Evolutionary conservation across 2,888 invertebrate genomes (phyloP).

Genomic region (Erebia epiphron): DNA sequence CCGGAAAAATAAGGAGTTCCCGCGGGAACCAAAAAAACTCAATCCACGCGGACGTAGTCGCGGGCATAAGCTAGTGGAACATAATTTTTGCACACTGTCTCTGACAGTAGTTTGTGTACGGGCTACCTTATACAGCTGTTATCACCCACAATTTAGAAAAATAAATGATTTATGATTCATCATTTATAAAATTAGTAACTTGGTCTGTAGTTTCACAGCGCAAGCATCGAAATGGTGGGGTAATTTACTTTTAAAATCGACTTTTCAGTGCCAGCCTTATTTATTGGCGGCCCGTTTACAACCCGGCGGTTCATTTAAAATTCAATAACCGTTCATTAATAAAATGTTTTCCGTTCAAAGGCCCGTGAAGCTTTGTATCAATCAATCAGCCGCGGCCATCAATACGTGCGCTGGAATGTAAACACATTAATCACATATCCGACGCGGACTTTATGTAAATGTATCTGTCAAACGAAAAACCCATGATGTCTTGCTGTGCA

Average conservation of each 20-base stretch:
- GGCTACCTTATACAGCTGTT: no score
- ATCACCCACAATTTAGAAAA: no score
- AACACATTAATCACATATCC: conserved; percentile 8
- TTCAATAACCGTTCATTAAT: conserved; percentile 13
- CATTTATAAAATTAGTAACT: no score
- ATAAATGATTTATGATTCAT: no score
- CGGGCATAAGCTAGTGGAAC: no score
- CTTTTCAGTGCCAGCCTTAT: background rate
- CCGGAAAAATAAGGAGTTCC: no score
- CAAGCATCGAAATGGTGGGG: background rate
- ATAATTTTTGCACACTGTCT: no score
- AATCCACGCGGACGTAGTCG: no score
- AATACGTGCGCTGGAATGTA: conserved; percentile 5
- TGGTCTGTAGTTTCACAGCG: background rate
- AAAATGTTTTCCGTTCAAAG: conserved; percentile 9
- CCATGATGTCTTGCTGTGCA: conserved; percentile 3
- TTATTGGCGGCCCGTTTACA: background rate
- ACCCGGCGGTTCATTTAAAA: conserved; percentile 9
- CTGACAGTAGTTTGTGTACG: no score
- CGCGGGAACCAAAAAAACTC: no score
- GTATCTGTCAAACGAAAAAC: conserved; percentile 10
- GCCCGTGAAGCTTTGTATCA: conserved; percentile 1
- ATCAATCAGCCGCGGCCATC: conserved; percentile 4
- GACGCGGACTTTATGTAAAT: conserved; percentile 3
- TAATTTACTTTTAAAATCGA: background rate